Evolutionary conservation across 1,140 invertebrate genomes (phyloP), one percentile per base, ranked within the genome.

Genomic region (Belonocnema kinseyi): DNA sequence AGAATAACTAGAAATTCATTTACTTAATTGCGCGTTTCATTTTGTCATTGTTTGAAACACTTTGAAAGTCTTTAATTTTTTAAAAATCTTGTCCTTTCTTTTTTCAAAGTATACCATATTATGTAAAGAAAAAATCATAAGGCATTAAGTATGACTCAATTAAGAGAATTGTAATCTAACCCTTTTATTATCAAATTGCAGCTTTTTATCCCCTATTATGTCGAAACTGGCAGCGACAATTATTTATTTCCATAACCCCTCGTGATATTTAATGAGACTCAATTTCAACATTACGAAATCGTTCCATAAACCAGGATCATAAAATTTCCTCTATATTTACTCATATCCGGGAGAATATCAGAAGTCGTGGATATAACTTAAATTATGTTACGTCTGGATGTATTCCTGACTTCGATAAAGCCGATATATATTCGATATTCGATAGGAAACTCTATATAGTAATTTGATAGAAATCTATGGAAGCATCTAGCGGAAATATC

Each of bases 281-380:
- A 66, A 66, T 66, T 66, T 66, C 61, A 40, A 14, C 61, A 66
- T 66, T 66, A 40, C 61, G 61, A 66, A 66, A 66, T 66, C 26
- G 61, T 66, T 66, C 33, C 33, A 66, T 66, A 66, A 66, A 66
- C 61, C 21, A 16, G 26, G 33, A 46, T n/a, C 26, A 66, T 66
- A 66, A 66, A 66, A 66, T 66, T 66, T 66, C 61, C 26, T 40
- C 26, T 66, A 66, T 66, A 66, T 66, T 66, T 33, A 66, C 61
- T 66, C 61, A 66, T 66, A 66, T 66, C 58, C 58, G 61, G 16
- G 61, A 66, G 33, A 66, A 66, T 66, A 66, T 66, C 61, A 66
- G 26, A 33, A 66, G 33, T 66, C 26, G 14, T 40, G 14, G 61
- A 33, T n/a, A 66, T 66, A 66, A 13, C 33, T 66, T 66, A 40